Percentiles rank a stretch among this genome's conserved stretches.
phyloP scores from a whole-genome alignment of 37 sponge, comb jelly and placozoan genomes.

The Corticium candelabrum region DNA sequence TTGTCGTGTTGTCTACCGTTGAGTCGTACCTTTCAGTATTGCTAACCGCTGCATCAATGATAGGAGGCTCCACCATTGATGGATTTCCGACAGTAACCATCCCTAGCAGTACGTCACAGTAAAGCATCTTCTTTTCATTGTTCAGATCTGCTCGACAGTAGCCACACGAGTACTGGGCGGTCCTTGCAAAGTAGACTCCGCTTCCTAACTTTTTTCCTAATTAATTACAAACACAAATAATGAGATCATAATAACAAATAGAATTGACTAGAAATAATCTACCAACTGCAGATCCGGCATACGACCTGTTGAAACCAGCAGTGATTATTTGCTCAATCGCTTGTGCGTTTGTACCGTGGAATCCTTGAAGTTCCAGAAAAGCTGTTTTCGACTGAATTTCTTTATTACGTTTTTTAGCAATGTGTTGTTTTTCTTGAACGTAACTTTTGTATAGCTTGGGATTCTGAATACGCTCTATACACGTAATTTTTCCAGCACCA shows the following conservation, averaged over 20 bases:
- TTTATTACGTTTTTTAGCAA: constrained; percentile 13
- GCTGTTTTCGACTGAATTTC: neutral
- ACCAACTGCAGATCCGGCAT: neutral
- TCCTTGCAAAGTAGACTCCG: constrained; percentile 2
- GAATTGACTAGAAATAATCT: neutral
- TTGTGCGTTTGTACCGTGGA: constrained; percentile 39
- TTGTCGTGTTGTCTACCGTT: neutral
- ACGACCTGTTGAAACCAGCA: constrained; percentile 14
- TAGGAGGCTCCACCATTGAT: neutral
- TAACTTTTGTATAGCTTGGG: constrained; percentile 37
- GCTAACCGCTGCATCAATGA: neutral
- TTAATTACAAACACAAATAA: neutral
- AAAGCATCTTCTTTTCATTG: neutral
- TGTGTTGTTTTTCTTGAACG: constrained; percentile 27
- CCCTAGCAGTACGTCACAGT: neutral
- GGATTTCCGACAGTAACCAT: neutral
- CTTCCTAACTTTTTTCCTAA: neutral
- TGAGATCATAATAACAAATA: neutral
- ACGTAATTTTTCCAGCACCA: constrained; percentile 11
- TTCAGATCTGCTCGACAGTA: neutral
- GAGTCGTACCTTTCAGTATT: neutral
- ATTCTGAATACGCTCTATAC: constrained; percentile 54
- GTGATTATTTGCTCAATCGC: neutral
- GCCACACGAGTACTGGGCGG: neutral
- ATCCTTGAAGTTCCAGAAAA: constrained; percentile 19